Conservation (phyloP, 2,888 invertebrate species). For the Apoda limacodes region DNA sequence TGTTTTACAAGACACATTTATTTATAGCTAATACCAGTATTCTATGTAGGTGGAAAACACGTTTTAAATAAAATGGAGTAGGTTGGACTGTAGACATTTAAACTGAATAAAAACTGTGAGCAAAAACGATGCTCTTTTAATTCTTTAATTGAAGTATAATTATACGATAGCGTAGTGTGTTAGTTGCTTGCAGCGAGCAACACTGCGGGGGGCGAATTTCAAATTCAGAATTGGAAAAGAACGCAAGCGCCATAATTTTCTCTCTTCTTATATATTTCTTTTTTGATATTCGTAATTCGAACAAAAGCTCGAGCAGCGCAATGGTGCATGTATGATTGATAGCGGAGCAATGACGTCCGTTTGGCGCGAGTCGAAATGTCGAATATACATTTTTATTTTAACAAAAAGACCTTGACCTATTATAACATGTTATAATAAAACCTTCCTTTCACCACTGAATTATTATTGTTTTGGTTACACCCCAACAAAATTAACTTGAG, state of each 20-base stretch:
- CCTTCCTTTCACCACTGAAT: conserved; percentile 13
- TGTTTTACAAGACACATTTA: conserved; percentile 14
- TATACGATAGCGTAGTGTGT: conserved; percentile 31
- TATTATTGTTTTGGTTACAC: conserved; percentile 4
- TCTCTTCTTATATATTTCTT: conserved; percentile 52
- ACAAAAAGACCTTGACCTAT: conserved; percentile 56
- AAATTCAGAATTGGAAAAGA: conserved; percentile 49
- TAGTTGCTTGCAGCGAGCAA: conserved; percentile 29
- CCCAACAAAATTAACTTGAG: conserved; percentile 1
- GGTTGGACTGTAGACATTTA: no score
- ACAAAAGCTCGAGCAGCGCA: conserved; percentile 62
- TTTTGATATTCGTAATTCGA: conserved; percentile 63
- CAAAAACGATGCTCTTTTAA: conserved; percentile 39
- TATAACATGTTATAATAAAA: conserved; percentile 25
- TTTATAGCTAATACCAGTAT: no score
- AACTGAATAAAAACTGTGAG: conserved; percentile 16
- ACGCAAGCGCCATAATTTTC: conserved; percentile 55
- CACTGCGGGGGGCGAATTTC: conserved; percentile 40
- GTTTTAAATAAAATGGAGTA: no score
- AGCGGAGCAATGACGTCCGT: conserved; percentile 51
- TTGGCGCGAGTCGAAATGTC: conserved; percentile 30
- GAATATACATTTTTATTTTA: conserved; percentile 46
- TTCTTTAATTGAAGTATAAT: conserved; percentile 53
- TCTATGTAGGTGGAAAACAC: no score
- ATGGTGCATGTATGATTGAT: conserved; percentile 68